Evolutionary conservation across 2,113 vertebrate species (phyloP), one percentile per base, ranked within the genome.

Genomic region (Fulica atra): DNA sequence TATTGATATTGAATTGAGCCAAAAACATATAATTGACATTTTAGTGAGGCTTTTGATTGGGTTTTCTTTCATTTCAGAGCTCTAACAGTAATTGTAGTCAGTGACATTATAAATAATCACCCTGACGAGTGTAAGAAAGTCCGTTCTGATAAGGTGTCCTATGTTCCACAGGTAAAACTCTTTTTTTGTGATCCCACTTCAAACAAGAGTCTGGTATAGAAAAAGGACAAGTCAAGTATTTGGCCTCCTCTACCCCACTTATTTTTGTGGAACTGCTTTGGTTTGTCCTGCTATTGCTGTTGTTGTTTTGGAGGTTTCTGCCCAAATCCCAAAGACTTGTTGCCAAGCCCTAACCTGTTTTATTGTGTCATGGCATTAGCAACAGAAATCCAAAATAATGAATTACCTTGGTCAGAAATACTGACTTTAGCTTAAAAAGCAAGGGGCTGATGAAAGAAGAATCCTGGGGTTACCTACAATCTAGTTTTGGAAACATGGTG

Each of bases 321-420:
- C 35, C 46, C 7, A 56, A 0, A 11, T 69, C 20, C 9, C n/a
- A 25, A 72, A 42, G 9, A 8, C 8, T 72, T 4, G 0, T 65
- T 70, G 36, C 38, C 60, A 78, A 74, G 6, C 4, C 28, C 10
- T 54, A 54, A 28, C 5, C 44, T 42, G 6, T 10, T 18, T 65
- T 72, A 46, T 71, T 79, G 36, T 74, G 53, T 12, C 7, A 51
- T 23, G 10, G 8, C n/a, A 29, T 44, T 85, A 74, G 46, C 15
- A 48, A 78, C 5, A 66, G 40, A 74, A 93, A 86, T 63, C 16
- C 35, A 65, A 77, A 81, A 51, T 38, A 54, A 78, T 29, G 31
- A 50, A 23, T 40, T 72, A 48, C 3, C 20, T 83, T 83, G 31
- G 10, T 73, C 21, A 89, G 24, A 68, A 76, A 68, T 33, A 56